Percentiles rank a stretch among this genome's conserved stretches.
These are phyloP conservation scores for Antrozous pallidus DNA, from an alignment of 2,797 vertebrate genomes.

Conservation along the genomic window DNA sequence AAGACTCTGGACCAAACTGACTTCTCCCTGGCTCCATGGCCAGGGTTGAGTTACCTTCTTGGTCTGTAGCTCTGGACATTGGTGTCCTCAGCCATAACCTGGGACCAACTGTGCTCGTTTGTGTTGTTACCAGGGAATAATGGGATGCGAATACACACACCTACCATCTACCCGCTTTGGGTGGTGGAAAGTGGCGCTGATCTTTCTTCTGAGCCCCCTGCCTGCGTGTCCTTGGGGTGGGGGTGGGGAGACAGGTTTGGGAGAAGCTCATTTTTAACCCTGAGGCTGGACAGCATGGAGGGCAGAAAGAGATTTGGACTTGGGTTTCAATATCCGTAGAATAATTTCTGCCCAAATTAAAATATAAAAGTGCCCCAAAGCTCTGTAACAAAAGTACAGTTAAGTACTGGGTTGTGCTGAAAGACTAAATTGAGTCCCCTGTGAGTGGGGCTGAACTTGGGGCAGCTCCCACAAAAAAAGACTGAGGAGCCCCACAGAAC, in stretches of 20 bases:
- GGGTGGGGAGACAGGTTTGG: neutral
- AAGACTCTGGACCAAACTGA: neutral
- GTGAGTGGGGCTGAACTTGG: neutral
- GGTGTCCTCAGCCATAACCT: neutral
- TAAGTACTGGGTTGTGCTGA: neutral
- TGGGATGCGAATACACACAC: no score
- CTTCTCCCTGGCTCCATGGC: neutral
- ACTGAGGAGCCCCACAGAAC: neutral
- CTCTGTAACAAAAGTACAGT: neutral
- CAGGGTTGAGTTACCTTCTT: neutral
- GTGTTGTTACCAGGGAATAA: neutral
- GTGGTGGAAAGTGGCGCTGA: neutral
- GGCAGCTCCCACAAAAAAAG: neutral
- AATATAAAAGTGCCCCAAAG: neutral
- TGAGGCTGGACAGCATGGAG: neutral
- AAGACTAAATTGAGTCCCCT: neutral
- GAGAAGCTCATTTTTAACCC: neutral
- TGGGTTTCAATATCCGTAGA: neutral
- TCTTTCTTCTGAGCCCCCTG: neutral
- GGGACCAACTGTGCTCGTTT: neutral
- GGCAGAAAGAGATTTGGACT: neutral
- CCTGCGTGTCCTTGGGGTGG: neutral
- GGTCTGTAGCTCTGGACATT: neutral
- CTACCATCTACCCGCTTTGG: neutral
- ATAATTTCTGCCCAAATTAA: neutral